Evolutionary conservation across 2,797 vertebrate genomes (phyloP), one percentile per base, ranked within the genome.

Genomic region (Leuciscus waleckii): DNA sequence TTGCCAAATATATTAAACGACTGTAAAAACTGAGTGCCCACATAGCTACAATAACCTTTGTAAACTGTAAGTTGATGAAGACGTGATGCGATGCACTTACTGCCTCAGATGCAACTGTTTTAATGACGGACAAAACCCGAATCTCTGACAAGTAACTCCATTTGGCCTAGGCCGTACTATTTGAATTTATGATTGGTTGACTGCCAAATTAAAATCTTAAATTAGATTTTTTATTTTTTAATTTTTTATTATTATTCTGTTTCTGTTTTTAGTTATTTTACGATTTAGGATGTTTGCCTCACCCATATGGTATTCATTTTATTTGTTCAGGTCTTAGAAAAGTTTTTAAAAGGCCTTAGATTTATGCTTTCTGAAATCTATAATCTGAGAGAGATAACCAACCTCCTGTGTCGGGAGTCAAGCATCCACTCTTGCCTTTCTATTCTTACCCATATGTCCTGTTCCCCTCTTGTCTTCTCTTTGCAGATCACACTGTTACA

Each of bases 401-500:
- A 26, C 21, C 1, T 39, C 8, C 26, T 19, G 17, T 75, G 26
- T 51, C 9, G 4, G 17, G 39, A 75, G 74, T 76, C 49, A 49
- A 37, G 19, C 9, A 9, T 23, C n/a, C 29, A 71, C n/a, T 71
- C 46, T 35, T 81, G 46, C 26, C 10, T 11, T 69, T 61, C 17
- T 77, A 46, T 79, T 26, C 56, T 81, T 19, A 49, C 5, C 8
- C 37, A 80, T 54, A 61, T 26, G 17, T 23, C 13, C 10, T 76
- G 23, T 56, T 56, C 26, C 80, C 37, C 76, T 81, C n/a, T 74
- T 54, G 3, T 39, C 39, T 61, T 81, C 54, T 84, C 21, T 75
- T 90, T 78, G 82, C 93, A 99, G 98, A 99, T 99, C 94, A 97
- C 98, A 26, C 93, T 99, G 93, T 95, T 99, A 91, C 98, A 99